phyloP scores from a whole-genome alignment of 2,888 invertebrate genomes.

The Bellardia bayeri region DNA sequence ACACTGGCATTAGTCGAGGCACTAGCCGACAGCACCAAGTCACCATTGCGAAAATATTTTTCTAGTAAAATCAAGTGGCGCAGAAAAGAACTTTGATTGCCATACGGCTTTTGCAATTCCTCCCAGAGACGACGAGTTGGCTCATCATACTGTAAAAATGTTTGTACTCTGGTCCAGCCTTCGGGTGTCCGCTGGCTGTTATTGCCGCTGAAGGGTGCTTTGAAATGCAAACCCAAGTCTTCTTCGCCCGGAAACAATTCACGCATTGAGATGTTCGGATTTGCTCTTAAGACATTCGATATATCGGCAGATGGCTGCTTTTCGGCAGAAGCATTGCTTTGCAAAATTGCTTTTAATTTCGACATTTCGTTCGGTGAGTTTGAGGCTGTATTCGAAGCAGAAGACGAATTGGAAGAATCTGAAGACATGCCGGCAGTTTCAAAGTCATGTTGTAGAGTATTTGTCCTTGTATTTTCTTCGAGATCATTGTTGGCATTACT shows the following conservation, averaged over 20 bases:
- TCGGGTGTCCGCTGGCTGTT: conserved; percentile 88
- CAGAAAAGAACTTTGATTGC: conserved; percentile 93
- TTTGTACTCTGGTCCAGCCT: conserved; percentile 93
- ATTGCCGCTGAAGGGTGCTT: conserved; percentile 88
- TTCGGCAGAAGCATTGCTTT: conserved; percentile 73
- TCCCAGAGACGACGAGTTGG: conserved; percentile 93
- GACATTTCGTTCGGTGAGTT: conserved; percentile 79
- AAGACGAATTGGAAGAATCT: conserved; percentile 66
- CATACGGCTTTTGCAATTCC: conserved; percentile 93
- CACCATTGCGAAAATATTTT: conserved; percentile 93
- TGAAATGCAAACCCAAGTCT: conserved; percentile 89
- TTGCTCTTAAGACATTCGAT: conserved; percentile 84
- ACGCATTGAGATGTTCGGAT: conserved; percentile 92
- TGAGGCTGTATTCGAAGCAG: conserved; percentile 52
- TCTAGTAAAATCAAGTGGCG: conserved; percentile 92
- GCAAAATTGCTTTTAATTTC: conserved; percentile 83
- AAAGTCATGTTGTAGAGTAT: conserved; percentile 52
- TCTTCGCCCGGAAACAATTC: conserved; percentile 93
- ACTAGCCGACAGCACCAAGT: conserved; percentile 89
- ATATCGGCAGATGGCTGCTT: conserved; percentile 78
- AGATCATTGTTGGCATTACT: conserved; percentile 12
- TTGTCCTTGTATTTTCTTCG: conserved; percentile 4
- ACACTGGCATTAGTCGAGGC: conserved; percentile 90
- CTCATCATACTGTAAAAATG: conserved; percentile 91
- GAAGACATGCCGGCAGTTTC: conserved; percentile 59